phyloP scores from a whole-genome alignment of 2,888 invertebrate genomes.

The Gymnoscelis rufifasciata region DNA sequence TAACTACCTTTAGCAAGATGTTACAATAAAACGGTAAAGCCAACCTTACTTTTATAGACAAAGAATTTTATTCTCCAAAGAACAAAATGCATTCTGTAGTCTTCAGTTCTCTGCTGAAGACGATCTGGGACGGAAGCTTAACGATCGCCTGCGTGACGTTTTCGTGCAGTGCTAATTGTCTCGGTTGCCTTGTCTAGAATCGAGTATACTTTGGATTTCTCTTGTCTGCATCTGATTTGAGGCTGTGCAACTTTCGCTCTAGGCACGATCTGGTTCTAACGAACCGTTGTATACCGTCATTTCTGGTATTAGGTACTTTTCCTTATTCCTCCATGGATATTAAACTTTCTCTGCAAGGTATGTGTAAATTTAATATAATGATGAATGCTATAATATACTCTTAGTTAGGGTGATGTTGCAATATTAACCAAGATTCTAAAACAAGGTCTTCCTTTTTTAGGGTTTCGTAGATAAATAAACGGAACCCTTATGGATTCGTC shows the following conservation, averaged over 20 bases:
- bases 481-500: no score
- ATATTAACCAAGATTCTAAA: no score
- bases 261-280: slow-evolving; percentile 62
- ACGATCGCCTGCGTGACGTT: slow-evolving; percentile 70
- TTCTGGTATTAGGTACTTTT: slow-evolving; percentile 32
- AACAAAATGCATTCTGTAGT: no score
- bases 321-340: slow-evolving; percentile 22
- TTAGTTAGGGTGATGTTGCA: no score
- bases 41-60: no score
- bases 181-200: slow-evolving; percentile 50
- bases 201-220: slow-evolving; percentile 57
- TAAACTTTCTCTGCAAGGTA: slow-evolving; percentile 2
- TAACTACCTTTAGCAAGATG: not conserved
- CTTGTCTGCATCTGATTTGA: slow-evolving; percentile 65
- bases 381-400: no score
- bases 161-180: slow-evolving; percentile 63
- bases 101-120: no score
- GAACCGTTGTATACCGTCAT: slow-evolving; percentile 37
- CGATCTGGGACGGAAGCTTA: no score
- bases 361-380: not conserved
- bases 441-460: no score
- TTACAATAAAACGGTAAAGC: no score
- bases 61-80: no score
- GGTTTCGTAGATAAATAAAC: no score
- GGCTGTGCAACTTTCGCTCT: slow-evolving; percentile 62